A percentile compares a stretch with the other conserved stretches of the same genome.
Evolutionary conservation across 1,140 invertebrate genomes (phyloP).

Genomic region (Archivesica marissinica): DNA sequence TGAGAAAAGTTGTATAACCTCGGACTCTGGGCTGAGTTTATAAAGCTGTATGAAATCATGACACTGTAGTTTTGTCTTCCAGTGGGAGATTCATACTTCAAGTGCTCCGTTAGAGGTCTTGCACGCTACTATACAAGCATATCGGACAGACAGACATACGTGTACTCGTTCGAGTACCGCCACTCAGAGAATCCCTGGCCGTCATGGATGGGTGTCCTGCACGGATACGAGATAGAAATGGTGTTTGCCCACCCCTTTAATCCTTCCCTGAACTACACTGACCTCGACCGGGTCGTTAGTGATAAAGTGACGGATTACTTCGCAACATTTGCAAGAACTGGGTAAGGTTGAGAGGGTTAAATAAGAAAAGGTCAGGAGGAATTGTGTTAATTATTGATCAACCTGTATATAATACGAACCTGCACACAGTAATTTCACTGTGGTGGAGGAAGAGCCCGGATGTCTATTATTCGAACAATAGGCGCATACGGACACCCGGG

Average conservation of each 20-base stretch:
- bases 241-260: constrained; percentile 94
- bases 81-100: constrained; percentile 74
- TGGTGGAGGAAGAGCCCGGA: too few species aligned
- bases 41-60: too few species aligned
- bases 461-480: too few species aligned
- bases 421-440: too few species aligned
- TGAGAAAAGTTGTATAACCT: too few species aligned
- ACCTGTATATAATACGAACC: too few species aligned
- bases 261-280: constrained; percentile 92
- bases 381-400: too few species aligned
- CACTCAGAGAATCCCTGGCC: constrained; percentile 93
- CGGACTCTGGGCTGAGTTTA: too few species aligned
- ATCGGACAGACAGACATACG: constrained; percentile 42
- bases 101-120: constrained; percentile 74
- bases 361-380: too few species aligned
- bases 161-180: constrained; percentile 76
- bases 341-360: constrained; percentile 88
- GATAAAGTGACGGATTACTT: constrained; percentile 96
- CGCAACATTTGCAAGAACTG: constrained; percentile 96
- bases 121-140: constrained; percentile 46
- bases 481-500: too few species aligned
- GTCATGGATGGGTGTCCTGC: constrained; percentile 97
- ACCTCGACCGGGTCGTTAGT: constrained; percentile 92
- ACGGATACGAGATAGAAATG: constrained; percentile 97
- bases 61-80: too few species aligned